Evolutionary conservation across 2,888 invertebrate species (phyloP).

Genomic region (Gari tellinella): DNA sequence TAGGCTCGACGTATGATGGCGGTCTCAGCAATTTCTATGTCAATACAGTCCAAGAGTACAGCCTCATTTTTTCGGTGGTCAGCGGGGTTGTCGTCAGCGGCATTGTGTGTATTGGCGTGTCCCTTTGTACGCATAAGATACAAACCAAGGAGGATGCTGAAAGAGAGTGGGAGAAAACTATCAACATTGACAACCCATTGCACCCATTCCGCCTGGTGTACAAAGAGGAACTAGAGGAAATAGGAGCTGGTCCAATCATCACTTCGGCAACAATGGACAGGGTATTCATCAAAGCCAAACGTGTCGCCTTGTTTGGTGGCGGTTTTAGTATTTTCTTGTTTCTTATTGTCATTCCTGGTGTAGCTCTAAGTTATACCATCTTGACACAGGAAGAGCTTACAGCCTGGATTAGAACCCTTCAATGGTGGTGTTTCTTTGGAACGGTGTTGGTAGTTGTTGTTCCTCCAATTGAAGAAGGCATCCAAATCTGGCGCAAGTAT

Average conservation of each 20-base stretch:
- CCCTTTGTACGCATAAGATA: conserved; percentile 69
- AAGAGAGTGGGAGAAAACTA: conserved; percentile 71
- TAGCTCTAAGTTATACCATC: conserved; percentile 51
- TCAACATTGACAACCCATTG: conserved; percentile 75
- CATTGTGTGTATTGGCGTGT: conserved; percentile 67
- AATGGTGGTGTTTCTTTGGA: conserved; percentile 56
- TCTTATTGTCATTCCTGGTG: conserved; percentile 52
- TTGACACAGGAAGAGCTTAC: conserved; percentile 52
- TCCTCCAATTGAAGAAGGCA: conserved; percentile 62
- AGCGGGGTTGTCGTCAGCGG: conserved; percentile 67
- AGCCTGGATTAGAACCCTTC: conserved; percentile 47
- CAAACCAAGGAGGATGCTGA: conserved; percentile 45
- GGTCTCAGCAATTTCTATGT: conserved; percentile 70
- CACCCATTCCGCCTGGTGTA: conserved; percentile 68
- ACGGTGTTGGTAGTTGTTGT: conserved; percentile 58
- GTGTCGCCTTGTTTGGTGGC: conserved; percentile 42
- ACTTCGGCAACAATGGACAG: conserved; percentile 56
- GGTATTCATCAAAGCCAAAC: conserved; percentile 48
- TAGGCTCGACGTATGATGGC: conserved; percentile 66
- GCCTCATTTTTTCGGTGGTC: conserved; percentile 71
- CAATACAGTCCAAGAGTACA: conserved; percentile 71
- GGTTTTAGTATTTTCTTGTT: conserved; percentile 48
- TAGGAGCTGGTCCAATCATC: conserved; percentile 35
- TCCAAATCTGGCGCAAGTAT: conserved; percentile 55
- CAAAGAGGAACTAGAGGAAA: conserved; percentile 65